Evolutionary conservation across 2,113 vertebrate species (phyloP).

Genomic region (Macaca fascicularis): T2T-MFA8v1.1 NC_088384.1:98137001-98137500

Average conservation of each 20-base stretch:
- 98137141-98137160: background rate
- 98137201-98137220: fast-evolving
- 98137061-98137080: fast-evolving
- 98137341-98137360: background rate
- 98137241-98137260: background rate
- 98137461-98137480: background rate
- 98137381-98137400: background rate
- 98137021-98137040: background rate
- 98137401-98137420: background rate
- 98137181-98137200: background rate
- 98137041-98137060: fast-evolving
- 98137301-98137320: background rate
- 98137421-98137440: background rate
- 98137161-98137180: background rate
- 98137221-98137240: background rate
- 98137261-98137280: background rate
- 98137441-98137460: background rate
- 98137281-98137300: background rate
- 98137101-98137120: fast-evolving
- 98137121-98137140: fast-evolving
- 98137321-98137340: background rate
- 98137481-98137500: background rate
- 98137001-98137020: background rate
- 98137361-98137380: background rate
- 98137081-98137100: background rate